Percentiles rank a stretch among this genome's conserved stretches.
Conservation (phyloP, 2,797 vertebrate species). For the Neostethus bicornis region DNA sequence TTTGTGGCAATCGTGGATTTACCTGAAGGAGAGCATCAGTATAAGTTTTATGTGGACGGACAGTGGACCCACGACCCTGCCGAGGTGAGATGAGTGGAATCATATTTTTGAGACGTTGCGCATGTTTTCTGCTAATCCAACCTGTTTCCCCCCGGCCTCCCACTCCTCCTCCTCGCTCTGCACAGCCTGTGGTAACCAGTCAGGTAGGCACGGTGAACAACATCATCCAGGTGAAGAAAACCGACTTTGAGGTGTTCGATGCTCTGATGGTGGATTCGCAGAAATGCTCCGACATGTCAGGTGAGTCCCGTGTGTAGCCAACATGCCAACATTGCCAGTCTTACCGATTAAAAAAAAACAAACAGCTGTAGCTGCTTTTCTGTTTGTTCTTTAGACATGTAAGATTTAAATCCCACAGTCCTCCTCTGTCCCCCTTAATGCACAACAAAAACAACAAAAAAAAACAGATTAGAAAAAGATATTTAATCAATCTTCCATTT, state of each 20-base stretch:
- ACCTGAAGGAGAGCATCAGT: conserved; percentile 97
- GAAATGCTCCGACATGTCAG: conserved; percentile 94
- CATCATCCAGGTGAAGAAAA: conserved; percentile 97
- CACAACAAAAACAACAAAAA: too few species aligned
- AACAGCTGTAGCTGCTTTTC: neutral
- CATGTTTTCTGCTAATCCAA: neutral
- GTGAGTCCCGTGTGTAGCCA: conserved; percentile 68
- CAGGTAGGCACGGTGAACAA: conserved; percentile 97
- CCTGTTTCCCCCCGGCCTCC: neutral
- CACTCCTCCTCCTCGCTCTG: too few species aligned
- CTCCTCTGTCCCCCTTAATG: too few species aligned
- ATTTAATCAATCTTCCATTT: too few species aligned
- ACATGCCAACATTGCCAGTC: too few species aligned
- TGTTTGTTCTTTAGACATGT: neutral
- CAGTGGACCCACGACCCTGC: conserved; percentile 97
- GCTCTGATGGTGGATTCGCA: conserved; percentile 99
- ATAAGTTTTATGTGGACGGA: conserved; percentile 97
- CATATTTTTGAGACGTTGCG: too few species aligned
- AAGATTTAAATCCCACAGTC: too few species aligned
- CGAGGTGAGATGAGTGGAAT: conserved; percentile 87
- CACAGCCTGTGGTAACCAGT: conserved; percentile 92
- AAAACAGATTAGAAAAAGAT: too few species aligned
- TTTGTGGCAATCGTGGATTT: conserved; percentile 97
- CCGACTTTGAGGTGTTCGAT: conserved; percentile 98
- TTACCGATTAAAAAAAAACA: neutral